These are phyloP conservation scores for Drosophila arawakana DNA, from an alignment of 1,140 invertebrate species.

Conservation along the genomic window DNA sequence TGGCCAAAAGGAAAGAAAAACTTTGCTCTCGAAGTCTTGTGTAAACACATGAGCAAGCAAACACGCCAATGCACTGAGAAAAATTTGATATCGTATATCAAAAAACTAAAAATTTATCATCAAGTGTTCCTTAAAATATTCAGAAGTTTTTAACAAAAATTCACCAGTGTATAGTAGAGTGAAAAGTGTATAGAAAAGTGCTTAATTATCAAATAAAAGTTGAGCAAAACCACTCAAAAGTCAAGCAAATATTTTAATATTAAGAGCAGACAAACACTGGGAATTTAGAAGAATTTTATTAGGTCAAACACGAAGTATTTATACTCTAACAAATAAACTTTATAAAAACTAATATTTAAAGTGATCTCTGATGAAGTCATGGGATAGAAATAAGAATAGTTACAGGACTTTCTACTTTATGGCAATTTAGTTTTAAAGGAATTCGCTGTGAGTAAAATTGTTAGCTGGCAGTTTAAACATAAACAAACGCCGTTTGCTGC, in stretches of 20 bases:
- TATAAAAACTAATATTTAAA: not conserved
- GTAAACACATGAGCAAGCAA: conserved; percentile 17
- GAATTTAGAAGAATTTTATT: conserved; percentile 6
- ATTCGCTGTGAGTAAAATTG: conserved; percentile 27
- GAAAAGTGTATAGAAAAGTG: not conserved
- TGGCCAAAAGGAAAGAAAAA: conserved; percentile 38
- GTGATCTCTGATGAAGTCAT: not conserved
- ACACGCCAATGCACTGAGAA: not conserved
- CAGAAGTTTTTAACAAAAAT: no score
- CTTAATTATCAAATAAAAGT: conserved; percentile 74
- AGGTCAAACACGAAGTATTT: not conserved
- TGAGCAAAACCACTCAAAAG: conserved; percentile 51
- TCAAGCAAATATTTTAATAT: conserved; percentile 37
- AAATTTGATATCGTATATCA: no score
- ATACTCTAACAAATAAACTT: not conserved
- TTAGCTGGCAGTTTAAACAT: conserved; percentile 36
- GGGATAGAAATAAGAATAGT: not conserved
- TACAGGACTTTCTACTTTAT: conserved; percentile 2
- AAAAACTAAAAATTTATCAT: no score
- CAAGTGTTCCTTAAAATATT: no score
- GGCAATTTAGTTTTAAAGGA: not conserved
- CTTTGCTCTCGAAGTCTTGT: conserved; percentile 67
- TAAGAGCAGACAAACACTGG: not conserved
- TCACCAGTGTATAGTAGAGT: no score
- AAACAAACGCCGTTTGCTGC: conserved; percentile 32